Conservation (phyloP, 2,888 invertebrate species). For the Apotomis betuletana region DNA sequence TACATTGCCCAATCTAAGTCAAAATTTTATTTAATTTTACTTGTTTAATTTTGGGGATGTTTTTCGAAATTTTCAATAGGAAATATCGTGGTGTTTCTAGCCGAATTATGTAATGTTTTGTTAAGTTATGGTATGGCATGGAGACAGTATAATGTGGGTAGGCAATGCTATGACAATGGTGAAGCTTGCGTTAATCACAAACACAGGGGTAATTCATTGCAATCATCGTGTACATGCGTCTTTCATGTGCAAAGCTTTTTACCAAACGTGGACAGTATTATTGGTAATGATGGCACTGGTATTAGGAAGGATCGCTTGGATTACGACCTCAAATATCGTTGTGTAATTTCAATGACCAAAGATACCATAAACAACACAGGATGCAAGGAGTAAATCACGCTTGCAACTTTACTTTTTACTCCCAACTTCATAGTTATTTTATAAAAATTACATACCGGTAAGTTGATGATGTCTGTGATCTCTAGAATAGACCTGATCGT, state of each 20-base stretch:
- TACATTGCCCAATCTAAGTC: no score
- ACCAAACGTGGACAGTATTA: conserved; percentile 7
- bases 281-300: conserved; percentile 5
- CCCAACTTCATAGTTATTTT: background rate
- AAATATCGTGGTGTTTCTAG: background rate
- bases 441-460: conserved; percentile 59
- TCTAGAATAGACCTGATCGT: conserved; percentile 73
- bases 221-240: conserved; percentile 37
- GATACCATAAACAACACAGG: background rate
- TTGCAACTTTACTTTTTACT: conserved; percentile 11
- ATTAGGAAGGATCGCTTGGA: background rate
- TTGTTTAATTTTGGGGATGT: no score
- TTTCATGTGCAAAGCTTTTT: conserved; percentile 22
- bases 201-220: conserved; percentile 40
- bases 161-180: conserved; percentile 37
- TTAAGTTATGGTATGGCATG: conserved; percentile 24
- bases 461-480: conserved; percentile 72
- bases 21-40: no score
- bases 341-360: background rate
- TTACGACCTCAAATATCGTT: background rate
- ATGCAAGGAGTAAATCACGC: conserved; percentile 15
- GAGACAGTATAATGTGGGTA: conserved; percentile 32
- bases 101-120: conserved; percentile 4
- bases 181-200: conserved; percentile 45
- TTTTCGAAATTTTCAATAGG: no score